Conservation (phyloP, 2,113 vertebrate genomes). For the Macrotus californicus region DNA sequence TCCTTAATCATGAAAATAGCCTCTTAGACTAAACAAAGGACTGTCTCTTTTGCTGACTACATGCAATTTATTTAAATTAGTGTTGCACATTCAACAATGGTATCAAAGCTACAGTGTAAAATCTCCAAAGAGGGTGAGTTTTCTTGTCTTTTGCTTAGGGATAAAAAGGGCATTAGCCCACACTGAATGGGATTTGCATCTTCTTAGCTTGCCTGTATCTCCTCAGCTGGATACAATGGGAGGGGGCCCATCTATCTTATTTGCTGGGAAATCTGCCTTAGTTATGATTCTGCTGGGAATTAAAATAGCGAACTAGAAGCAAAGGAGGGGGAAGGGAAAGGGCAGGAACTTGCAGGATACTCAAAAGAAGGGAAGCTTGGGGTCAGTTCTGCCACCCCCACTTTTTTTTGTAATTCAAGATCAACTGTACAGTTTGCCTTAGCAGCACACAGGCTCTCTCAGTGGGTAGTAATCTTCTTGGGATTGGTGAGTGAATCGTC, state of each 20-base stretch:
- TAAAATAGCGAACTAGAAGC: not conserved
- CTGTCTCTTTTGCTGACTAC: conserved; percentile 28
- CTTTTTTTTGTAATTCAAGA: not conserved
- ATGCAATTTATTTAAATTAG: conserved; percentile 60
- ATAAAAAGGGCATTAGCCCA: conserved; percentile 27
- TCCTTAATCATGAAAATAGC: conserved; percentile 42
- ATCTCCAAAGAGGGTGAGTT: not conserved
- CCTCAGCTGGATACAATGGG: not conserved
- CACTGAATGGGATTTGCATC: conserved; percentile 61
- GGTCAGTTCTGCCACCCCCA: not conserved
- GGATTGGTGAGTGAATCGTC: not conserved
- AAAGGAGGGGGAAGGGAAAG: not conserved
- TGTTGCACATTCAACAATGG: not conserved
- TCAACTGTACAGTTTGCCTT: not conserved
- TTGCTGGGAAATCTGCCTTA: not conserved
- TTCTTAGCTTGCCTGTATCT: not conserved
- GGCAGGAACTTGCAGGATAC: not conserved
- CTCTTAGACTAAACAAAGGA: conserved; percentile 61
- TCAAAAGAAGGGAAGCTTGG: not conserved
- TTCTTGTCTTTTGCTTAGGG: conserved; percentile 10
- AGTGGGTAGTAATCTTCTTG: not conserved
- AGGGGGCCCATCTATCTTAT: not conserved
- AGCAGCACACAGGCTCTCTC: not conserved
- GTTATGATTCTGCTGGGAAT: not conserved
- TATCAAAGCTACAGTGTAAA: not conserved